Percentiles rank a stretch among this genome's conserved stretches.
These are phyloP conservation scores for Porites divaricata DNA, from an alignment of 92 coral and sea anemone genomes.

Conservation along the genomic window DNA sequence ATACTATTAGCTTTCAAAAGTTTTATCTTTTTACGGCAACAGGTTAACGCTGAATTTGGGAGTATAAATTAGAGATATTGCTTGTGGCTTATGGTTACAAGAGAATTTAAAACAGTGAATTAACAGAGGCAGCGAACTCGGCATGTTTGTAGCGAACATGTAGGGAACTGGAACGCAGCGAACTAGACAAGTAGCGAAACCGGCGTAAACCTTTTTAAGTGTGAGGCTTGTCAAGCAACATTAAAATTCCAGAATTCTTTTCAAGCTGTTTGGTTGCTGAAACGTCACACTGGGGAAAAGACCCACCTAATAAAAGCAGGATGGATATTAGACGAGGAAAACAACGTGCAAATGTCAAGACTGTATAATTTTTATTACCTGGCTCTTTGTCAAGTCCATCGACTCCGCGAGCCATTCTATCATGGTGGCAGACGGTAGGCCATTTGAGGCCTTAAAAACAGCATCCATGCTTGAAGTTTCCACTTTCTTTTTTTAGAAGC, in stretches of 20 bases:
- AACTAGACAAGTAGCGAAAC: too few species aligned
- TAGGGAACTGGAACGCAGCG: too few species aligned
- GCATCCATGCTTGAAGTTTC: constrained; percentile 25
- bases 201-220: too few species aligned
- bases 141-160: too few species aligned
- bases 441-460: constrained; percentile 22
- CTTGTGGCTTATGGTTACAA: too few species aligned
- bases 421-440: constrained; percentile 25
- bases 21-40: too few species aligned
- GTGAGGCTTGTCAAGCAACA: constrained; percentile 39
- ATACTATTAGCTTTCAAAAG: too few species aligned
- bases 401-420: constrained; percentile 21
- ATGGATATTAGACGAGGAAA: constrained; percentile 43
- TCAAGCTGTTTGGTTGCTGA: constrained; percentile 38
- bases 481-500: constrained; percentile 17
- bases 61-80: too few species aligned
- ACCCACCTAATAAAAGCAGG: constrained; percentile 45
- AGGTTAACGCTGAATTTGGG: too few species aligned
- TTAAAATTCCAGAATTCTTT: constrained; percentile 19
- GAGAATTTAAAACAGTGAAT: too few species aligned
- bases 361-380: constrained; percentile 24
- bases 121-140: too few species aligned
- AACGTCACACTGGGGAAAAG: constrained; percentile 31
- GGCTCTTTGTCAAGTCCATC: constrained; percentile 14
- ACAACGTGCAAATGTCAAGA: constrained; percentile 20